These are phyloP conservation scores for Probosciger aterrimus DNA, from an alignment of 2,113 vertebrate genomes.

Conservation along the genomic window DNA sequence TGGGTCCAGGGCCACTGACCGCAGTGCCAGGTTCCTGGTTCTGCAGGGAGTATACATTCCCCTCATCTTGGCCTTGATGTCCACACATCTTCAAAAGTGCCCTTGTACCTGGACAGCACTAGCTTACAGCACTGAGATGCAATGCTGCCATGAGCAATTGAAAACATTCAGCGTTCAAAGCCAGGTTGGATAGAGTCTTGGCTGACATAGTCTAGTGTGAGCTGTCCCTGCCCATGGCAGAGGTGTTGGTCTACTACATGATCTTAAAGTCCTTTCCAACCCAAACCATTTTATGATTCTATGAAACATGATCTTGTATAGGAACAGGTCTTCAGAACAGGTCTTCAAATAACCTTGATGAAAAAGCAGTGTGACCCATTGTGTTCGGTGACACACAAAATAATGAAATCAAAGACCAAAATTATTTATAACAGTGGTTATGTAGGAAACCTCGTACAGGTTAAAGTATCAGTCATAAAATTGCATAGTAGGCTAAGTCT, in stretches of 20 bases:
- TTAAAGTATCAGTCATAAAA: background rate
- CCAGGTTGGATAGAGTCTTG: background rate
- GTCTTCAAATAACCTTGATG: background rate
- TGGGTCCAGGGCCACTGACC: too few species aligned
- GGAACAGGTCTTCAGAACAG: background rate
- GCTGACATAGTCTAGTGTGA: background rate
- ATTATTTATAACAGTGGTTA: background rate
- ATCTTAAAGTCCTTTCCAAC: background rate
- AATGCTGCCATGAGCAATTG: rapidly evolving
- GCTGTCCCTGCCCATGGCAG: background rate
- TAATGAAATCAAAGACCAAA: background rate
- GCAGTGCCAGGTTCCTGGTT: rapidly evolving
- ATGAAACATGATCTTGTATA: background rate
- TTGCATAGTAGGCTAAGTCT: background rate
- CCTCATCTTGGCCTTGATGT: background rate
- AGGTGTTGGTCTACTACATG: background rate
- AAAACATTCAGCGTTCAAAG: background rate
- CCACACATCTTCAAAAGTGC: background rate
- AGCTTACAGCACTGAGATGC: rapidly evolving
- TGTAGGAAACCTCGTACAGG: background rate
- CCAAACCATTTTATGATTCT: background rate
- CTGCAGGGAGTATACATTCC: rapidly evolving
- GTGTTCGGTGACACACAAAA: background rate
- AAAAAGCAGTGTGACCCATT: background rate
- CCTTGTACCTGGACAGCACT: background rate